Evolutionary conservation across 2,888 invertebrate species (phyloP).

Genomic region (Harpagoxenus sublaevis): DNA sequence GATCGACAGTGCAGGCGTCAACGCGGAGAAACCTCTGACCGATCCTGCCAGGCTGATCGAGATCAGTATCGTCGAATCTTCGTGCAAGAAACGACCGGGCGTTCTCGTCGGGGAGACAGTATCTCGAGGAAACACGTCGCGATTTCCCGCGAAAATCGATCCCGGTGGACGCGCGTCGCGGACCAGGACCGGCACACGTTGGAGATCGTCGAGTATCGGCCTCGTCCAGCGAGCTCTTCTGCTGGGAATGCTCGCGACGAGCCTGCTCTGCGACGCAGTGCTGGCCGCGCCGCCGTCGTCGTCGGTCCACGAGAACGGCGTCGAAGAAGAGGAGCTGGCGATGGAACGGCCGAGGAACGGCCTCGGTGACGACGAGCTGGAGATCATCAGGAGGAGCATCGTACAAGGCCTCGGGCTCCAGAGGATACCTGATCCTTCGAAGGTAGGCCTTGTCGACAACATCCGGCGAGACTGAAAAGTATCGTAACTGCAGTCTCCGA

Average conservation of each 20-base stretch:
- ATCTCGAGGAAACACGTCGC: neutral
- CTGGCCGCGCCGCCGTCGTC: constrained; percentile 64
- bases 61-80: neutral
- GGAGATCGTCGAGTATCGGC: constrained; percentile 6
- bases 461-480: neutral
- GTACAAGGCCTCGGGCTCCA: constrained; percentile 83
- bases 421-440: constrained; percentile 84
- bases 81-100: constrained; percentile 25
- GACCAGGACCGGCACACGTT: neutral
- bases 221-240: constrained; percentile 33
- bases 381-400: constrained; percentile 83
- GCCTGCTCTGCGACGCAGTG: constrained; percentile 61
- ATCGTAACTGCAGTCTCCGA: neutral
- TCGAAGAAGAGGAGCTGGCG: constrained; percentile 63
- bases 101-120: neutral
- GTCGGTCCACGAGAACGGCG: constrained; percentile 61
- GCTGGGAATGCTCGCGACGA: constrained; percentile 60
- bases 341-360: constrained; percentile 38
- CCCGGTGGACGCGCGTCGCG: neutral
- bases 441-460: constrained; percentile 74
- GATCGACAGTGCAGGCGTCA: neutral
- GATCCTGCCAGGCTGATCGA: constrained; percentile 10
- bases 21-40: neutral
- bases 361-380: constrained; percentile 78
- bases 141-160: constrained; percentile 26